phyloP scores from a whole-genome alignment of 2,113 vertebrate genomes.

The Ancistrus triradiatus region DNA sequence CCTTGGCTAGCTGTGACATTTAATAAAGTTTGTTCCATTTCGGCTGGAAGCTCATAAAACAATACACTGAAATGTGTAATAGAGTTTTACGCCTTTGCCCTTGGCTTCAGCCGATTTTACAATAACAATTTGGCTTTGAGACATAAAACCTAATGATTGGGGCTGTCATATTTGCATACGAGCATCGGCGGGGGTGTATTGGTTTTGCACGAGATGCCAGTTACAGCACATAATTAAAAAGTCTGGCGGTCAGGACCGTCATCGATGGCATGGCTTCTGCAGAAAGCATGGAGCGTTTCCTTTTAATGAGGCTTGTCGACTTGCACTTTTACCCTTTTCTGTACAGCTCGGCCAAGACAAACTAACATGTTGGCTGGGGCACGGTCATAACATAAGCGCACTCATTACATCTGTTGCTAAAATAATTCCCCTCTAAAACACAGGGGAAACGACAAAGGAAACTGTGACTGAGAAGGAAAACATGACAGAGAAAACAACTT shows the following conservation, averaged over 20 bases:
- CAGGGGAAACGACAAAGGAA: too few species aligned
- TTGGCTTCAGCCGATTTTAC: slow-evolving; percentile 62
- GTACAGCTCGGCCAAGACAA: slow-evolving; percentile 44
- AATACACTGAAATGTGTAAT: slow-evolving; percentile 53
- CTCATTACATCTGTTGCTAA: slow-evolving; percentile 52
- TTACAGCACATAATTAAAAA: slow-evolving; percentile 69
- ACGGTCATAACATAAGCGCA: slow-evolving; percentile 52
- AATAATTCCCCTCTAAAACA: slow-evolving; percentile 51
- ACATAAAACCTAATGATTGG: slow-evolving; percentile 73
- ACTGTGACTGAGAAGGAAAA: too few species aligned
- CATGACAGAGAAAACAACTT: too few species aligned
- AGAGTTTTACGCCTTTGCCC: slow-evolving; percentile 56
- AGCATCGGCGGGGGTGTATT: slow-evolving; percentile 61
- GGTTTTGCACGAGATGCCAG: slow-evolving; percentile 55
- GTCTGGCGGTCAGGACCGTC: slow-evolving; percentile 58
- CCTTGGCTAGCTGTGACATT: slow-evolving; percentile 61
- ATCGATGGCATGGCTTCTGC: slow-evolving; percentile 47
- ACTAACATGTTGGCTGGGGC: slow-evolving; percentile 42
- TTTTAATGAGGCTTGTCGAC: slow-evolving; percentile 71
- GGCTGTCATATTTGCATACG: slow-evolving; percentile 74
- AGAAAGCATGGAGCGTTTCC: slow-evolving; percentile 58
- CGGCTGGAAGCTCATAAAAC: slow-evolving; percentile 58
- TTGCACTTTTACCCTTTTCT: slow-evolving; percentile 52
- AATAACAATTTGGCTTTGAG: slow-evolving; percentile 71
- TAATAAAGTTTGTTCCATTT: slow-evolving; percentile 56